Evolutionary conservation across 2,113 vertebrate genomes (phyloP).

Genomic region (Myotis yumanensis): DNA sequence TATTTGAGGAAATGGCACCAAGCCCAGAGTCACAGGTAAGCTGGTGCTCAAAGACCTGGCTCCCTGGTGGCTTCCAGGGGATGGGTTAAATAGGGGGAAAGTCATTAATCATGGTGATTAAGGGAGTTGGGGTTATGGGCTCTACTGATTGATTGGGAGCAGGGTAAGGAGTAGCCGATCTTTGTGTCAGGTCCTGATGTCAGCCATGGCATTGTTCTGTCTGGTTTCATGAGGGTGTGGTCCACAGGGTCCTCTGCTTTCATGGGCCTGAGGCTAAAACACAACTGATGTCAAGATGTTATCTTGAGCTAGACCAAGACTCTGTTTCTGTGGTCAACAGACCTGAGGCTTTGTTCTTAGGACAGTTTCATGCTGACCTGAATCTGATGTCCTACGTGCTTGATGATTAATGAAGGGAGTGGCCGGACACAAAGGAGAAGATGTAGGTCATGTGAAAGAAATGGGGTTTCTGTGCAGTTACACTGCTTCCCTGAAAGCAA

Average conservation of each 20-base stretch:
- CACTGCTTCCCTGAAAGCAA: neutral
- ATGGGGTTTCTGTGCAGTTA: neutral
- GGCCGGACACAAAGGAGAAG: neutral
- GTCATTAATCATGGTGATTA: neutral
- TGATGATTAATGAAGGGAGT: neutral
- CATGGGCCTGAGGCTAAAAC: neutral
- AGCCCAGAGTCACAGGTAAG: neutral
- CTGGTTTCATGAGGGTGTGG: neutral
- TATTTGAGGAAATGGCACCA: neutral
- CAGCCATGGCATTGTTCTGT: neutral
- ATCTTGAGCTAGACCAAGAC: neutral
- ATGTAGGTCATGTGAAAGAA: neutral
- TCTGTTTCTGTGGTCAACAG: neutral
- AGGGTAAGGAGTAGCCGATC: neutral
- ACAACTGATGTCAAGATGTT: neutral
- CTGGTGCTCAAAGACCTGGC: neutral
- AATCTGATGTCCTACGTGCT: neutral
- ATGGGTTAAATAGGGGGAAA: neutral
- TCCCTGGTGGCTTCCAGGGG: neutral
- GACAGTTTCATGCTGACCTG: neutral
- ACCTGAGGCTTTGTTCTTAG: neutral
- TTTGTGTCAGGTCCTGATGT: neutral
- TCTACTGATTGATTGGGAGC: neutral
- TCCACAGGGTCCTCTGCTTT: neutral
- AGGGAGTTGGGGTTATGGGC: neutral